Evolutionary conservation across 2,888 invertebrate genomes (phyloP).

Genomic region (Toxonevra muliebris): DNA sequence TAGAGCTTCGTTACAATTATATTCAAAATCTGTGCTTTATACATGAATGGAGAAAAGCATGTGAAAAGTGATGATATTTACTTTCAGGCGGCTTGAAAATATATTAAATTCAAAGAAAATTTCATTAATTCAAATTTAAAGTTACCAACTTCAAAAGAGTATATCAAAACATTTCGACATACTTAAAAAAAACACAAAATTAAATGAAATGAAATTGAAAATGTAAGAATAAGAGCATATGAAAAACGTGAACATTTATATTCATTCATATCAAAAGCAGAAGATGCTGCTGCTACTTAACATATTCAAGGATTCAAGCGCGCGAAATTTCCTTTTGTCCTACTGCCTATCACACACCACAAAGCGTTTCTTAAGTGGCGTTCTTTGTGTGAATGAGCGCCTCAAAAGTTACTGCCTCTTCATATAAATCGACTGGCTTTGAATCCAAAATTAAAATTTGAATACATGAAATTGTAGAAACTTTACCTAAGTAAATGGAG

Average conservation of each 20-base stretch:
- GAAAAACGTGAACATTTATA: conserved; percentile 23
- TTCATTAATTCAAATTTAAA: too few species aligned
- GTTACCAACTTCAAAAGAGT: too few species aligned
- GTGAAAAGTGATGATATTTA: too few species aligned
- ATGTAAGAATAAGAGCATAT: conserved; percentile 24
- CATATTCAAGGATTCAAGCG: neutral
- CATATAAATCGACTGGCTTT: conserved; percentile 22
- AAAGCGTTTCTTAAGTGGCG: too few species aligned
- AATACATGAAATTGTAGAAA: neutral
- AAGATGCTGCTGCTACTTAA: conserved; percentile 14
- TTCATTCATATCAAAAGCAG: conserved; percentile 28
- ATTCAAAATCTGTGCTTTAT: too few species aligned
- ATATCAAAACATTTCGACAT: neutral
- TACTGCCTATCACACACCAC: conserved; percentile 4
- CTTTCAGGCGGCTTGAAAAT: too few species aligned
- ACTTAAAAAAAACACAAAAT: neutral
- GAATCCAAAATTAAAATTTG: conserved; percentile 30
- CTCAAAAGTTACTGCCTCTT: too few species aligned
- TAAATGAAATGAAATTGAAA: neutral
- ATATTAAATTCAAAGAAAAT: too few species aligned
- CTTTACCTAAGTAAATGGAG: too few species aligned
- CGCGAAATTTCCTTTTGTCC: neutral
- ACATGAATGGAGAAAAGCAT: too few species aligned
- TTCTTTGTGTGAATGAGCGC: too few species aligned
- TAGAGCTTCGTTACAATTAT: too few species aligned